Evolutionary conservation across 2,888 invertebrate genomes (phyloP).

Genomic region (Microplitis manilae): DNA sequence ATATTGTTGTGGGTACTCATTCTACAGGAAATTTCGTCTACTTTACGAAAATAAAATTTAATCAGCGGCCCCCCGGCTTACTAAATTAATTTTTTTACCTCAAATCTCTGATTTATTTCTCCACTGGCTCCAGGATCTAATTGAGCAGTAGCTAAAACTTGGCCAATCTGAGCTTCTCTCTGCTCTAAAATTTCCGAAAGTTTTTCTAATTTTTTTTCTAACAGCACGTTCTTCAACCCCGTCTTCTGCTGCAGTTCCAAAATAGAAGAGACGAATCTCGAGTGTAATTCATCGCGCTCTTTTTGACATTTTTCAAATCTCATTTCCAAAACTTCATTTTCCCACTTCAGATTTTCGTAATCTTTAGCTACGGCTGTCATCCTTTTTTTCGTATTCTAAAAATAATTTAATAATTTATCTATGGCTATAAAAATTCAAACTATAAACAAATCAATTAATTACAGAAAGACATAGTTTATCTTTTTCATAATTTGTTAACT

Average conservation of each 20-base stretch:
- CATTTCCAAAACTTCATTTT: constrained; percentile 81
- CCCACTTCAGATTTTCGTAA: constrained; percentile 77
- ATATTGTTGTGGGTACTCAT: too few species aligned
- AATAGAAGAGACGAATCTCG: constrained; percentile 86
- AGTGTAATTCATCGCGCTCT: constrained; percentile 86
- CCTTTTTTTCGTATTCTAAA: constrained; percentile 75
- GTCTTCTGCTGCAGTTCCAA: constrained; percentile 91
- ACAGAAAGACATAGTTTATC: constrained; percentile 84
- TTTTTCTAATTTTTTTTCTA: constrained; percentile 83
- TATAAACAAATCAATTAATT: constrained; percentile 57
- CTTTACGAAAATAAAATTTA: background rate
- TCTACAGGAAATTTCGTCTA: too few species aligned
- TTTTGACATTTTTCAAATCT: constrained; percentile 81
- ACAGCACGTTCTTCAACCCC: constrained; percentile 84
- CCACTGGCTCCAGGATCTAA: constrained; percentile 73
- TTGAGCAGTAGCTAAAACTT: constrained; percentile 77
- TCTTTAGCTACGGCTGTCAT: constrained; percentile 73
- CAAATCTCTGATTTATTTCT: constrained; percentile 75
- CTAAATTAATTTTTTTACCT: constrained; percentile 67
- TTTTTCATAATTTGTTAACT: constrained; percentile 88
- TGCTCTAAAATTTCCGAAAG: constrained; percentile 79
- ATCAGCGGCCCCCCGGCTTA: background rate
- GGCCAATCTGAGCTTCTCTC: constrained; percentile 80
- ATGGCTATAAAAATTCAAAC: background rate
- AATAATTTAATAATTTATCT: constrained; percentile 44